Percentiles rank a stretch among this genome's conserved stretches.
These are phyloP conservation scores for Brachyptera putata DNA, from an alignment of 2,888 invertebrate species.

Conservation along the genomic window DNA sequence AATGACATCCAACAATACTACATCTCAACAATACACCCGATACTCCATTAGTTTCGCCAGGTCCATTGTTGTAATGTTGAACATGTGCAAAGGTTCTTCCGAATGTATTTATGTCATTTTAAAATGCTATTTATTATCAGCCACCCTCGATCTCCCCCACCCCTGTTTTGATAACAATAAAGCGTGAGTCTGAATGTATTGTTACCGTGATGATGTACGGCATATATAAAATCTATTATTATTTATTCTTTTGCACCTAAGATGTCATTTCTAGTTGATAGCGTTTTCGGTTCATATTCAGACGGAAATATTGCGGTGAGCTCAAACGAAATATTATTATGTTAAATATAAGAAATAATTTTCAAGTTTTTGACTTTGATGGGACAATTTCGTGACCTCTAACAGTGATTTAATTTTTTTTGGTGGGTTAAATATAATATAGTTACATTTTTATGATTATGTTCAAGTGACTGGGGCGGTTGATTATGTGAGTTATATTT, in stretches of 20 bases:
- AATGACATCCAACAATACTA: background rate
- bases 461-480: too few species aligned
- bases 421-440: too few species aligned
- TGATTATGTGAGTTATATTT: too few species aligned
- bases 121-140: constrained; percentile 16
- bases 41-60: constrained; percentile 20
- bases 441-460: too few species aligned
- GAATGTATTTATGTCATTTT: constrained; percentile 17
- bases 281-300: background rate
- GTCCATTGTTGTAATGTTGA: background rate
- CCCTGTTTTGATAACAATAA: background rate
- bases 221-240: background rate
- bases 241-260: background rate
- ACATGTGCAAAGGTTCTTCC: background rate
- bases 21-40: background rate
- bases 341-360: too few species aligned
- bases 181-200: background rate
- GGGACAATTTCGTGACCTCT: background rate
- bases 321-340: background rate
- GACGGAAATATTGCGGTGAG: background rate
- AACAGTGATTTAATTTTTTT: too few species aligned
- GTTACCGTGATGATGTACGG: constrained; percentile 6
- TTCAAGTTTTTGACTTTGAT: background rate
- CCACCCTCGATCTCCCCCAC: background rate
- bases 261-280: constrained; percentile 2